Evolutionary conservation across 2,113 vertebrate genomes (phyloP), one percentile per base, ranked within the genome.

Genomic region (Thalassoma bifasciatum): DNA sequence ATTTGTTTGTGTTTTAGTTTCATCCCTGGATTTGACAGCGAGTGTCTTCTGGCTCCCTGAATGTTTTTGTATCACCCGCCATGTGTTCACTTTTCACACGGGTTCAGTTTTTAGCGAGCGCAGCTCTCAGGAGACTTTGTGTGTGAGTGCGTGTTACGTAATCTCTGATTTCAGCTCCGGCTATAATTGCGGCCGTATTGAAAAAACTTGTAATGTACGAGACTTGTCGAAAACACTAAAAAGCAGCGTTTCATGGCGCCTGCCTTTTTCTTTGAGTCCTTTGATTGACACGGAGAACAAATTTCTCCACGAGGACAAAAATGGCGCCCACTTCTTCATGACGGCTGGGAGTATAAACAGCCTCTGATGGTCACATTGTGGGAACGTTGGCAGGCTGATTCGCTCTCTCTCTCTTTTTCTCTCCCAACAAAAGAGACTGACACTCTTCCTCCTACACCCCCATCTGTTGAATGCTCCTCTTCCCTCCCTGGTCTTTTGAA

Each of bases 381-480:
- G 11, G 60, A 79, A 66, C 13, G 51, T 53, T 81, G 83, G 77
- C 85, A 79, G 63, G 26, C 67, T 52, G 16, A 1, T 22, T 59
- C 26, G 6, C 53, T 4, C 75, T 51, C 72, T 19, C 62, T 65
- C 37, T 26, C 70, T 12, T 62, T 61, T 52, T 23, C 61, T 61
- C 34, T 60, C 72, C 70, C 72, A 71, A 85, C 82, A 84, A 84
- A 84, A 83, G 64, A 71, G 70, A 60, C 83, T 66, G 85, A 85
- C 88, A 79, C 78, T 81, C 88, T 82, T 81, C 88, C 84, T 86
- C 84, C 87, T 63, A 89, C 89, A 80, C 86, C 72, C 83, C 87
- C 86, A 91, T 87, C 86, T 92, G 89, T 47, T 89, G 84, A 87
- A 63, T 88, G 80, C 77, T 88, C 59, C 75, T 68, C 24, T 77